Evolutionary conservation across 37 sponge, comb jelly and placozoan genomes (phyloP), one percentile per base, ranked within the genome.

Genomic region (Petrosia ficiformis): DNA sequence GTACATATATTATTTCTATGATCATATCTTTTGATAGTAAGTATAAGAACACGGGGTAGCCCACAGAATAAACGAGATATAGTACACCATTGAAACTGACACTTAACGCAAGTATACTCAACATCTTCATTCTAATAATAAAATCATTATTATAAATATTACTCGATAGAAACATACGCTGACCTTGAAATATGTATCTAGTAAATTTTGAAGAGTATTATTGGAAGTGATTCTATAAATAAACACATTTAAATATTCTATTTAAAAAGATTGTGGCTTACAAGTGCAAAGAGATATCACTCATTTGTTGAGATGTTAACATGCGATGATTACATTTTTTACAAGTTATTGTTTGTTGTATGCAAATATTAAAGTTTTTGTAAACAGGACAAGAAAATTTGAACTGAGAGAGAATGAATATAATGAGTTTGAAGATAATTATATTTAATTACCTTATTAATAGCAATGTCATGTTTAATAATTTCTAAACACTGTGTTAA

Each of bases 11-110:
- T 54, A 0, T 41, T 1, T 29, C 67, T 74, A 68, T 68, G 74
- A 28, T 73, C 74, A 43, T 84, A 89, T 2, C 90, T 60, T 73
- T 89, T 89, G 72, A 89, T 60, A 42, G 75, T 70, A 33, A 89
- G 34, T 4, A 89, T 57, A 42, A 89, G 48, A 24, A 89, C 68
- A 44, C 87, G 68, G 24, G 92, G 92, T 30, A 91, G 48, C 54
- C 44, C 42, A 34, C 70, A 28, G 33, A 91, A 65, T 39, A 78
- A 61, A 22, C 65, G 77, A 1, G 75, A 78, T 33, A 91, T 61
- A 4, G 43, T 71, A 6, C 87, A 78, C 6, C 54, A 40, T 2
- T 67, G 54, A 19, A 58, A 14, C 28, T 28, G 35, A 76, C 92
- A 91, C 2, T 24, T 38, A 1, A 44, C 26, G 60, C 92, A 91